Evolutionary conservation across 30 jellyfish, hydroid and myxozoan species (phyloP), one percentile per base, ranked within the genome.

Genomic region (Aurelia sp.): DNA sequence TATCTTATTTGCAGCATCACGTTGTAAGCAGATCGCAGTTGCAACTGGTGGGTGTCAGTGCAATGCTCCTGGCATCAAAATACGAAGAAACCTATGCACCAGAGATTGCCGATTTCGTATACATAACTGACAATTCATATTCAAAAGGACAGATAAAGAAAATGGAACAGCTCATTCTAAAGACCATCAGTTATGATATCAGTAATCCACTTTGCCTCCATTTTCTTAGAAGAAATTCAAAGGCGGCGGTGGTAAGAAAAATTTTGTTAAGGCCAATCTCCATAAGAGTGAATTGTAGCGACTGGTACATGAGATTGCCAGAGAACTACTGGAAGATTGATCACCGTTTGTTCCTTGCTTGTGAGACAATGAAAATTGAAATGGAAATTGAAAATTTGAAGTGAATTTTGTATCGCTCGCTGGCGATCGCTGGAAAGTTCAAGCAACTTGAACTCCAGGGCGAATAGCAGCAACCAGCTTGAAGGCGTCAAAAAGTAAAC

Each of bases 31-130:
- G 99, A 37, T 73, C 96, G 13, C 88, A 95, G 20, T 92, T 95
- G 18, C 99, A 95, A 61, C 95, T 95, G 66, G 97, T 90, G 18
- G 99, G 98, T n/a, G 98, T 95, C 19, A 95, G 97, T 71, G 96
- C 99, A 15, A 95, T 95, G 99, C 78, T 95, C 16, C 41, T 95
- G 55, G 99, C 99, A 62, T 90, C 99, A 17, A 95, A 95, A 73
- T 95, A 95, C 66, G 99, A 95, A 73, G 99, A 95, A 71, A 95
- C 96, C 81, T 95, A 85, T 70, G 97, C 98, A 31, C 99, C 99
- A n/a, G 99, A 95, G 76, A 84, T 95, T 30, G 97, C 97, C 6
- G 99, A 95, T 76, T 95, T 95, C 90, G 99, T 95, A 16, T 95
- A 95, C 84, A 90, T 95, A 50, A 95, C 98, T 13, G 98, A 95